These are phyloP conservation scores for Coecobrya sp. DNA, from an alignment of 2,888 invertebrate species.

Conservation along the genomic window DNA sequence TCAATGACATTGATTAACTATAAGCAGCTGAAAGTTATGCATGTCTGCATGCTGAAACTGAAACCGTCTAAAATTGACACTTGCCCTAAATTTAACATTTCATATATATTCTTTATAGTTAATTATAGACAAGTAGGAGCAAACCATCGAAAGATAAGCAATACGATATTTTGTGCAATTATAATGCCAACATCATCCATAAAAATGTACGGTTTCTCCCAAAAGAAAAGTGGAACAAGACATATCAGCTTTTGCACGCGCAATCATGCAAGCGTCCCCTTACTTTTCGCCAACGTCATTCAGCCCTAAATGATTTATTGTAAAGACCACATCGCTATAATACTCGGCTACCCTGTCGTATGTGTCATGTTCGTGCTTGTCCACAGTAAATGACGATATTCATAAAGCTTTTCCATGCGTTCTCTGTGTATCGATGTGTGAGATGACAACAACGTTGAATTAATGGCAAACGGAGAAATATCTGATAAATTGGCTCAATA, in stretches of 20 bases:
- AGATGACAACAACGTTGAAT: not conserved
- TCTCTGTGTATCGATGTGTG: not conserved
- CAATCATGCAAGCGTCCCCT: not conserved
- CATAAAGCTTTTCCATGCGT: not conserved
- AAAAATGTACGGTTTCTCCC: not conserved
- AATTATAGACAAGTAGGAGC: too few relatives aligned
- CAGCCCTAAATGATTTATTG: slow-evolving; percentile 58
- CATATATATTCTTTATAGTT: too few relatives aligned
- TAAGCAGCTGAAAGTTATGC: too few relatives aligned
- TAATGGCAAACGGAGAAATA: not conserved
- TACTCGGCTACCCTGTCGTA: not conserved
- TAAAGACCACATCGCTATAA: not conserved
- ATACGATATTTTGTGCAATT: too few relatives aligned
- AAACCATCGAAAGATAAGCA: too few relatives aligned
- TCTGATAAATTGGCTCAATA: not conserved
- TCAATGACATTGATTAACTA: too few relatives aligned
- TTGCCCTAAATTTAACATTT: too few relatives aligned
- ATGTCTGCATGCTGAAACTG: too few relatives aligned
- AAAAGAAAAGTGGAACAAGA: not conserved
- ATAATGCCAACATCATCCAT: too few relatives aligned
- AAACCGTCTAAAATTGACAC: too few relatives aligned
- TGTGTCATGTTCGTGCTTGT: not conserved
- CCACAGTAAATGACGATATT: not conserved
- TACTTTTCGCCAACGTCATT: not conserved
- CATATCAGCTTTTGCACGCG: not conserved